Evolutionary conservation across 2,888 invertebrate species (phyloP).

Genomic region (Drosophila mulleri): DNA sequence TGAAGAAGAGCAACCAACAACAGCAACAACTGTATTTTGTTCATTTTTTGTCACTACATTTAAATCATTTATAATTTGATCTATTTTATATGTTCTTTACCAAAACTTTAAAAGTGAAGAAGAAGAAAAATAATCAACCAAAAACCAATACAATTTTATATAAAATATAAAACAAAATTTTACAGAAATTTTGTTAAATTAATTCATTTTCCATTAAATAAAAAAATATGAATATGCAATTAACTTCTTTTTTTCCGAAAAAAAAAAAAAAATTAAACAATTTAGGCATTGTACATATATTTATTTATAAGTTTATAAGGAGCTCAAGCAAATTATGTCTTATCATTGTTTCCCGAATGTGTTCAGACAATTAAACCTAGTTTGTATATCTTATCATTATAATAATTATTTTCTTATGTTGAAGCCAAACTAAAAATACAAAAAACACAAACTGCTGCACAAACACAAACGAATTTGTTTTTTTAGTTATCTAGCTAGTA

Average conservation of each 20-base stretch:
- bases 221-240: not conserved
- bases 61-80: constrained; percentile 9
- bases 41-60: constrained; percentile 22
- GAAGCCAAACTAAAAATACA: constrained; percentile 23
- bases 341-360: constrained; percentile 16
- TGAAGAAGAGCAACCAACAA: constrained; percentile 21
- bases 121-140: not conserved
- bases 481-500: constrained; percentile 31
- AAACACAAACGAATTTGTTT: constrained; percentile 37
- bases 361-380: constrained; percentile 6
- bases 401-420: not conserved
- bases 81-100: constrained; percentile 24
- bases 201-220: constrained; percentile 10
- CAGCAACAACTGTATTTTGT: constrained; percentile 14
- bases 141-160: not conserved
- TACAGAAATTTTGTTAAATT: constrained; percentile 14
- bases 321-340: constrained; percentile 1
- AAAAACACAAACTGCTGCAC: constrained; percentile 44
- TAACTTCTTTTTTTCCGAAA: constrained; percentile 20
- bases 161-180: constrained; percentile 8
- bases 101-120: constrained; percentile 3
- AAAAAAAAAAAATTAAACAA: not conserved
- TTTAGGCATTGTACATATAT: constrained; percentile 26
- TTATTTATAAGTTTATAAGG: constrained; percentile 21
- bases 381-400: constrained; percentile 17